Evolutionary conservation across 2,113 vertebrate species (phyloP).

Genomic region (Alosa alosa): DNA sequence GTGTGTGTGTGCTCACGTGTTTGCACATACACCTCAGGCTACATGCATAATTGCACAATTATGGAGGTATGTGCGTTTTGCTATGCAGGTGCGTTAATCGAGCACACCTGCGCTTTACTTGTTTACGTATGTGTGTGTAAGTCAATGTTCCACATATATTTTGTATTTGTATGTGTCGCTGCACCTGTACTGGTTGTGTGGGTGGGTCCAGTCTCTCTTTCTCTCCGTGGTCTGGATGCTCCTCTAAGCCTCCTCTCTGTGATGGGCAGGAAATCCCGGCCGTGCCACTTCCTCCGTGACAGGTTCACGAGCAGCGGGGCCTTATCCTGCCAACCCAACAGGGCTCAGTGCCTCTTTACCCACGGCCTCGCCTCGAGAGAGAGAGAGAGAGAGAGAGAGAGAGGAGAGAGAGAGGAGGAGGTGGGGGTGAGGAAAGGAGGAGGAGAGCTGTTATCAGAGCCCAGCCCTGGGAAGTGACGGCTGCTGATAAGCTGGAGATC

Average conservation of each 20-base stretch:
- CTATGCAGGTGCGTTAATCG: not conserved
- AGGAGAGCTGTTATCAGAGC: constrained; percentile 26
- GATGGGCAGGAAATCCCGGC: constrained; percentile 31
- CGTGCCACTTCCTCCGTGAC: constrained; percentile 26
- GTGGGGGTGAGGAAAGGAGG: constrained; percentile 25
- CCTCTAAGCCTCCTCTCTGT: not conserved
- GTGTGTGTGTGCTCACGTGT: not conserved
- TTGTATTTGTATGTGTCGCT: not conserved
- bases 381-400: not conserved
- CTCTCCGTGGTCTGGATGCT: not conserved
- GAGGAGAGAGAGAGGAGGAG: not conserved
- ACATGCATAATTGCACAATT: not conserved
- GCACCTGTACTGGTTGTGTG: too few species aligned
- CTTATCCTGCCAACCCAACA: constrained; percentile 33
- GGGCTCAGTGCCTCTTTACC: constrained; percentile 25
- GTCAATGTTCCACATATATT: not conserved
- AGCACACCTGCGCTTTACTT: not conserved
- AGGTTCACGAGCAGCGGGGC: constrained; percentile 33
- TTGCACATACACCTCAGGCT: not conserved
- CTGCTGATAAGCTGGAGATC: not conserved
- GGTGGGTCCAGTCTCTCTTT: not conserved
- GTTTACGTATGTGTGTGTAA: not conserved
- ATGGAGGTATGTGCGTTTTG: not conserved
- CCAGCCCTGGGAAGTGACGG: constrained; percentile 30
- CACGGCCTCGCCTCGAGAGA: not conserved